A percentile compares a stretch with the other conserved stretches of the same genome.
Conservation (phyloP, 2,888 invertebrate genomes). For the Aspidapion aeneum region DNA sequence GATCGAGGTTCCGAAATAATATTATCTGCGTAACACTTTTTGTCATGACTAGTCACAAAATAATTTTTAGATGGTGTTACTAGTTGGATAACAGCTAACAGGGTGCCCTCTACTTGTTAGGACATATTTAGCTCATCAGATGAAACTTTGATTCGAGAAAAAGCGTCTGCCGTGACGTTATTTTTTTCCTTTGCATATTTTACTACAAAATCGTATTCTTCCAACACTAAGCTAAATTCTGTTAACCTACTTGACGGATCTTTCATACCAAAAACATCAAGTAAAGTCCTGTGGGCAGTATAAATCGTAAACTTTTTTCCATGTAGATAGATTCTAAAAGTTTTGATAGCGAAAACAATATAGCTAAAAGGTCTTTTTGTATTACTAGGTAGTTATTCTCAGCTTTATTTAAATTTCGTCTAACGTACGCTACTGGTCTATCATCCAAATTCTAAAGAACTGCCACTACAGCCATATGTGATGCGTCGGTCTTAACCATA, state of each 20-base stretch:
- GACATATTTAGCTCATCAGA: conserved; percentile 11
- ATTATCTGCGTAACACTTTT: not conserved
- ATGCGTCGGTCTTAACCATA: not conserved
- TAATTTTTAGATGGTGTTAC: not conserved
- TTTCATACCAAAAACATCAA: conserved; percentile 27
- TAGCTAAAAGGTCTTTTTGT: conserved; percentile 30
- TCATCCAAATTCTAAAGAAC: not conserved
- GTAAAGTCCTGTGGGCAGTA: conserved; percentile 26
- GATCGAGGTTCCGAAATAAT: not conserved
- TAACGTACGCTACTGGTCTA: conserved; percentile 22
- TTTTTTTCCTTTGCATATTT: conserved; percentile 18
- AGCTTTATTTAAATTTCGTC: conserved; percentile 25
- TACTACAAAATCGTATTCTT: conserved; percentile 24
- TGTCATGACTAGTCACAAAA: not conserved
- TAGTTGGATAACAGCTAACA: not conserved
- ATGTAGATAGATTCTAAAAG: conserved; percentile 21
- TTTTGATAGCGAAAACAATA: conserved; percentile 21
- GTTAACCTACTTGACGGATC: conserved; percentile 28
- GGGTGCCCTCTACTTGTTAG: not conserved
- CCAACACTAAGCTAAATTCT: conserved; percentile 26
- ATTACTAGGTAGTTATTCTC: conserved; percentile 29
- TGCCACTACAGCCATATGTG: not conserved
- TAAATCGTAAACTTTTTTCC: conserved; percentile 26
- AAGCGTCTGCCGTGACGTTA: conserved; percentile 23
- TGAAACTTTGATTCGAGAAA: conserved; percentile 11